Percentiles rank a stretch among this genome's conserved stretches.
Conservation (phyloP, 2,888 invertebrate genomes). For the Eristalis tenax region DNA sequence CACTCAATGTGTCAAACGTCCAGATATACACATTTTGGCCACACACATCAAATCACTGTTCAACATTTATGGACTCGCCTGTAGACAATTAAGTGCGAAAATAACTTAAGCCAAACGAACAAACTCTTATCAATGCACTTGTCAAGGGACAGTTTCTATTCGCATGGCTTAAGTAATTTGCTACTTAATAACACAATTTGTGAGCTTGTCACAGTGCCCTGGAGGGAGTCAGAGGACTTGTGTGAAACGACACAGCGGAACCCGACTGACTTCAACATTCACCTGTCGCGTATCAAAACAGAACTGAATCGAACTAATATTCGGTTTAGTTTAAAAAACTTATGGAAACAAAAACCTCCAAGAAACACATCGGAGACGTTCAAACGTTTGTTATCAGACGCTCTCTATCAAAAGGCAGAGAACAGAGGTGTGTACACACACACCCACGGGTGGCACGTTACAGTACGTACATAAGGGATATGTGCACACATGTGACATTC, state of each 20-base stretch:
- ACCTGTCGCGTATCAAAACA: conserved; percentile 80
- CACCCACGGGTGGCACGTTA: conserved; percentile 1
- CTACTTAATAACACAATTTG: conserved; percentile 73
- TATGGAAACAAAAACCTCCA: conserved; percentile 45
- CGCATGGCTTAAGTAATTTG: conserved; percentile 81
- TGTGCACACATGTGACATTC: not conserved
- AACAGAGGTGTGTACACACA: conserved; percentile 6
- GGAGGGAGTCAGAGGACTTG: not conserved
- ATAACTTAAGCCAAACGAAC: conserved; percentile 82
- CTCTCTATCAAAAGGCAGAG: conserved; percentile 23
- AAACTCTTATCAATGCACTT: conserved; percentile 77
- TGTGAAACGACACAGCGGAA: not conserved
- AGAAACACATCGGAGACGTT: conserved; percentile 34
- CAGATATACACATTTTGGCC: not conserved
- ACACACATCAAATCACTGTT: not conserved
- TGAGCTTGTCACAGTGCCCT: not conserved
- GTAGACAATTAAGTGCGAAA: conserved; percentile 76
- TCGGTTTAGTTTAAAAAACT: conserved; percentile 79
- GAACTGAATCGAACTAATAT: conserved; percentile 78
- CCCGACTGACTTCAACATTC: conserved; percentile 73
- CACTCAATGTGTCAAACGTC: not conserved
- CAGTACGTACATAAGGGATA: not conserved
- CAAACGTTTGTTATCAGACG: conserved; percentile 64
- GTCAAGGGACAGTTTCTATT: conserved; percentile 79
- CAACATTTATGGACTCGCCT: not conserved